Percentiles rank a stretch among this genome's conserved stretches.
phyloP scores from a whole-genome alignment of 2,888 invertebrate genomes.

The Hirtodrosophila alboralis region DNA sequence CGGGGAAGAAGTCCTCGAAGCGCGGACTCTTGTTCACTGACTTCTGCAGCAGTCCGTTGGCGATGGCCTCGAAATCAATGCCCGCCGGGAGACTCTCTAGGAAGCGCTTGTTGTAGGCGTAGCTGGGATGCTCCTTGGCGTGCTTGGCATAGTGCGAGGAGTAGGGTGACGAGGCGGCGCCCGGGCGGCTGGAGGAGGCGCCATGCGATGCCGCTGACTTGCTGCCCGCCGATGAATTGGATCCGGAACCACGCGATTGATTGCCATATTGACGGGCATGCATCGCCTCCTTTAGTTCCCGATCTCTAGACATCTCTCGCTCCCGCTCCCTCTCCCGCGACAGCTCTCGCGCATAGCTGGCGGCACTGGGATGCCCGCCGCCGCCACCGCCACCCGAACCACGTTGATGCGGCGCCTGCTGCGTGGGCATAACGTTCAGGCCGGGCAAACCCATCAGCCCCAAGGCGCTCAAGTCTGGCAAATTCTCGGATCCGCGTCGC shows the following conservation, averaged over 20 bases:
- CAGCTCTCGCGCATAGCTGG: slow-evolving; percentile 71
- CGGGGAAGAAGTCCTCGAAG: slow-evolving; percentile 82
- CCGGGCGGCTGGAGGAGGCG: slow-evolving; percentile 51
- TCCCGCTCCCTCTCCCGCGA: slow-evolving; percentile 62
- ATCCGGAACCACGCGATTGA: slow-evolving; percentile 79
- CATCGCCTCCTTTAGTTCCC: slow-evolving; percentile 76
- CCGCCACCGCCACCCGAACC: slow-evolving; percentile 35
- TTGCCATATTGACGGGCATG: slow-evolving; percentile 79
- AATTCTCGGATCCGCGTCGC: slow-evolving; percentile 75
- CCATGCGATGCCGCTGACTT: slow-evolving; percentile 46
- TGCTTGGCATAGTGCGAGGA: slow-evolving; percentile 73
- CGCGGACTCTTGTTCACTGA: slow-evolving; percentile 83
- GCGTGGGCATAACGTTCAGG: slow-evolving; percentile 80
- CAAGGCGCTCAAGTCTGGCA: slow-evolving; percentile 81
- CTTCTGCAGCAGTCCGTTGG: slow-evolving; percentile 82
- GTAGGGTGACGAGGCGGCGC: slow-evolving; percentile 74
- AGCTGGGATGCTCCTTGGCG: slow-evolving; percentile 78
- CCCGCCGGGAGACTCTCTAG: slow-evolving; percentile 82
- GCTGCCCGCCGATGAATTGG: slow-evolving; percentile 52
- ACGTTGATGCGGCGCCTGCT: slow-evolving; percentile 49
- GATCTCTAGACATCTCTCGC: slow-evolving; percentile 70
- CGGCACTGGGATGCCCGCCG: slow-evolving; percentile 68
- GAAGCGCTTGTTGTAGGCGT: slow-evolving; percentile 82
- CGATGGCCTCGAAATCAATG: slow-evolving; percentile 83
- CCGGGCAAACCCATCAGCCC: slow-evolving; percentile 82